These are phyloP conservation scores for Cephalotes varians DNA, from an alignment of 2,888 invertebrate genomes.

Conservation along the genomic window DNA sequence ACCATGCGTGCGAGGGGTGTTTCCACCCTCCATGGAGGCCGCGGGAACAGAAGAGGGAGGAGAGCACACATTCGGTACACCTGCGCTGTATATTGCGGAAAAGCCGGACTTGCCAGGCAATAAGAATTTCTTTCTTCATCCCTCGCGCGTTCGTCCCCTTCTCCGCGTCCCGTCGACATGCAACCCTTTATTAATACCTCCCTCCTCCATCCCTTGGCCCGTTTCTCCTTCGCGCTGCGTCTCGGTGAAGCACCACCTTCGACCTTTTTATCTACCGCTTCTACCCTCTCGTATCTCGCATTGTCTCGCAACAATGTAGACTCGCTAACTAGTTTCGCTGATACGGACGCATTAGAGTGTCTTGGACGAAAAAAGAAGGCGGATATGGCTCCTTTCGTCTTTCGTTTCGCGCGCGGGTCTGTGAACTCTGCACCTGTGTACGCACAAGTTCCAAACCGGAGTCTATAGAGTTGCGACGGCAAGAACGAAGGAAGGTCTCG, in stretches of 20 bases:
- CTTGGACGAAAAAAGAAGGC: constrained; percentile 5
- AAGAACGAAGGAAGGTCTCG: constrained; percentile 12
- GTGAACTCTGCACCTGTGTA: constrained; percentile 13
- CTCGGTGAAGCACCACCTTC: constrained; percentile 39
- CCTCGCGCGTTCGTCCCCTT: constrained; percentile 45
- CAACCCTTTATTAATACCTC: constrained; percentile 81
- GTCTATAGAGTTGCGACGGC: constrained; percentile 1
- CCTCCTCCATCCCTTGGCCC: background rate
- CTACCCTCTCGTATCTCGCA: background rate
- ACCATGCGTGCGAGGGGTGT: constrained; percentile 72
- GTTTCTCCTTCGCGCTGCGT: constrained; percentile 39
- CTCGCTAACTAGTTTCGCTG: constrained; percentile 40
- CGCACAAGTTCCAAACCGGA: background rate
- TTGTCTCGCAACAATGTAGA: constrained; percentile 49
- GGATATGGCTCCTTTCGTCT: constrained; percentile 3
- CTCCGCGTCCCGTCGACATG: constrained; percentile 55
- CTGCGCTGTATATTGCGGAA: constrained; percentile 85
- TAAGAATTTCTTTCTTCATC: constrained; percentile 76
- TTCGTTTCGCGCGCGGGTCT: background rate
- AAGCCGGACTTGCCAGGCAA: constrained; percentile 83
- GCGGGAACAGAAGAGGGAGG: constrained; percentile 59
- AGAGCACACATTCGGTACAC: constrained; percentile 83
- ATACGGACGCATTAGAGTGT: constrained; percentile 32
- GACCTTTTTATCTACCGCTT: constrained; percentile 25
- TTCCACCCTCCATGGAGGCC: constrained; percentile 64